Base-by-base conservation (phyloP, 2,797 vertebrate genomes). In the Sphenodon punctatus region DNA sequence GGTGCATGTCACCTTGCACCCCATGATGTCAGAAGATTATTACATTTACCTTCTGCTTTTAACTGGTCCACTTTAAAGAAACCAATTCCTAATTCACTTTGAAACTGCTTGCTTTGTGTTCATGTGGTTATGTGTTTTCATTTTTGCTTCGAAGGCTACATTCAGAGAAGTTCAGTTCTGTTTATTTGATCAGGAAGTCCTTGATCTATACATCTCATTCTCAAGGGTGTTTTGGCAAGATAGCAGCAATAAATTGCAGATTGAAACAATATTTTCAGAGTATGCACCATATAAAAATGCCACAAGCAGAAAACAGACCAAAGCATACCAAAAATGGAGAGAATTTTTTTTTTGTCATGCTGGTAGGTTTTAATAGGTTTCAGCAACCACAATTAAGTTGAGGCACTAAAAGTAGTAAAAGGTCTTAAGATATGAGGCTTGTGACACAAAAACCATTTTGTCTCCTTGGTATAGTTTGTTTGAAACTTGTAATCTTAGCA, bases 1-100 rank as follows among this genome's bases (percentile, higher is more conserved):
- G 36, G 56, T 51, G 23, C 75, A 75, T 85, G 43, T 87, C 85
- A 73, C 9, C 60, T n/a, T 49, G 39, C 63, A 88, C 75, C 45
- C 53, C 65, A 63, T n/a, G 60, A 56, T 85, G 63, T 72, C 56
- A 80, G 82, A 58, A 76, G 63, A 3, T 82, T 72, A 43, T 71
- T 82, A 27, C 25, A 36, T 78, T 80, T 83, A n/a, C 19, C 74
- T 49, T 11, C 45, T 53, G 66, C 67, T 74, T 60, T 63, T 51
- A 53, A 60, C 25, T 68, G 20, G 22, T 41, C 85, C 36, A 7
- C 10, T 69, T 69, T 73, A 43, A 74, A 75, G 48, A 34, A 8
- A 16, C 49, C 5, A 2, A 2, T 85, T 80, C 12, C 6, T 83
- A 8, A 70, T 38, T 43, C 64, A 10, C 70, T 88, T 87, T 43